Evolutionary conservation across 2,888 invertebrate genomes (phyloP).

Genomic region (Drosophila nigritarsus): DNA sequence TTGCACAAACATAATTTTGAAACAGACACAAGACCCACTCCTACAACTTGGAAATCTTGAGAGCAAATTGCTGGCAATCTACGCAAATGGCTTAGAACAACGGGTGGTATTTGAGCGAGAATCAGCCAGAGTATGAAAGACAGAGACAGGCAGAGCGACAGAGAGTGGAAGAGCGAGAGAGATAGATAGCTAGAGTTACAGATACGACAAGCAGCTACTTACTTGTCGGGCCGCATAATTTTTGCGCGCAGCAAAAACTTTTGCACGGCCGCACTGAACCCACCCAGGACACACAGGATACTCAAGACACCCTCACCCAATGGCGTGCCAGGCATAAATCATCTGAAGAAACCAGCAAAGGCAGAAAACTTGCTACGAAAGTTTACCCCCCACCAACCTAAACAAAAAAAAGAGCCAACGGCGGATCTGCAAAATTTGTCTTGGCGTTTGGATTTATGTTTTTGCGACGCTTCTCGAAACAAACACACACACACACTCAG

Average conservation of each 20-base stretch:
- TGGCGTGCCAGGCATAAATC: slow-evolving; percentile 74
- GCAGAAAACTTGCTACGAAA: slow-evolving; percentile 72
- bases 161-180: slow-evolving; percentile 1
- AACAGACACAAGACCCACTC: slow-evolving; percentile 65
- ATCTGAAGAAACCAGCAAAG: slow-evolving; percentile 62
- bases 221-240: slow-evolving; percentile 57
- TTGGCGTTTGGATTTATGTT: slow-evolving; percentile 81
- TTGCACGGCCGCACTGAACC: slow-evolving; percentile 49
- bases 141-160: slow-evolving; percentile 8
- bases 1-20: slow-evolving; percentile 79
- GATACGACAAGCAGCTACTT: slow-evolving; percentile 51
- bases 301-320: slow-evolving; percentile 67
- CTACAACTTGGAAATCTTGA: slow-evolving; percentile 74
- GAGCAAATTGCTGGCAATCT: slow-evolving; percentile 84
- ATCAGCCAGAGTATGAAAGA: background rate
- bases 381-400: slow-evolving; percentile 35
- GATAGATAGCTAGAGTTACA: slow-evolving; percentile 16
- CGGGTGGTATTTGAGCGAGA: slow-evolving; percentile 77
- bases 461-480: slow-evolving; percentile 77
- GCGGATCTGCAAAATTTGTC: slow-evolving; percentile 83
- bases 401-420: slow-evolving; percentile 39
- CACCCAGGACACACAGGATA: slow-evolving; percentile 43
- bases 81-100: slow-evolving; percentile 82
- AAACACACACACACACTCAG: slow-evolving; percentile 44
- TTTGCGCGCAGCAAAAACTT: slow-evolving; percentile 71